Evolutionary conservation across 2,888 invertebrate genomes (phyloP).

Genomic region (Amiota communis): DNA sequence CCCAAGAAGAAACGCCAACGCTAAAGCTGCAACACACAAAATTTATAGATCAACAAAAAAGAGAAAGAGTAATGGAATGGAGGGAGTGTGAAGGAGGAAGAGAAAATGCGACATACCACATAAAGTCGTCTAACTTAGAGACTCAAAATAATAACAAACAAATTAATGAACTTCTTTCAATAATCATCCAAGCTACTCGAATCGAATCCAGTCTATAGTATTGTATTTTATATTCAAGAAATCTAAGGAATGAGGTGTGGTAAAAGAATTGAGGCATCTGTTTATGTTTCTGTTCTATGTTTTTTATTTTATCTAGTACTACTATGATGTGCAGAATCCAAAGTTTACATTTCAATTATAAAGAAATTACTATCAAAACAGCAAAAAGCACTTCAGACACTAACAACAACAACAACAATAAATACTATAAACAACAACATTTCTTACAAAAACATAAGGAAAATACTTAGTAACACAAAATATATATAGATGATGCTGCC

Average conservation of each 20-base stretch:
- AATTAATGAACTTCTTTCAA: slow-evolving; percentile 59
- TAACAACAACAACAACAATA: slow-evolving; percentile 16
- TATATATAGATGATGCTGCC: slow-evolving; percentile 37
- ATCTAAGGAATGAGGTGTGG: too few species aligned
- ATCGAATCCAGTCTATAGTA: too few species aligned
- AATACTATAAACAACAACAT: slow-evolving; percentile 8
- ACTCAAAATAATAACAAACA: slow-evolving; percentile 32
- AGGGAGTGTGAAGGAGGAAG: slow-evolving; percentile 12
- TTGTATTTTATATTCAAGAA: too few species aligned
- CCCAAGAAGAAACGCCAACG: neutral
- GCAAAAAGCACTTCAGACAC: slow-evolving; percentile 56
- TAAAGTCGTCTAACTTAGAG: slow-evolving; percentile 61
- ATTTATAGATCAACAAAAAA: slow-evolving; percentile 21
- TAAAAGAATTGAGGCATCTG: slow-evolving; percentile 19
- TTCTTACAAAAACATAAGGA: neutral
- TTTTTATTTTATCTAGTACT: too few species aligned
- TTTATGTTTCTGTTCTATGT: neutral
- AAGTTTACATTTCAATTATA: slow-evolving; percentile 63
- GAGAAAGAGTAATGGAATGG: neutral
- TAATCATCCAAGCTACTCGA: too few species aligned
- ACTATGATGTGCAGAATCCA: neutral
- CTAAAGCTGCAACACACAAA: slow-evolving; percentile 4
- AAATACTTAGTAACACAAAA: slow-evolving; percentile 17
- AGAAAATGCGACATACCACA: slow-evolving; percentile 51
- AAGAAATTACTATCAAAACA: slow-evolving; percentile 53